Percentiles rank a stretch among this genome's conserved stretches.
phyloP scores from a whole-genome alignment of 2,113 vertebrate genomes.

The Forbesichthys agassizii region DNA sequence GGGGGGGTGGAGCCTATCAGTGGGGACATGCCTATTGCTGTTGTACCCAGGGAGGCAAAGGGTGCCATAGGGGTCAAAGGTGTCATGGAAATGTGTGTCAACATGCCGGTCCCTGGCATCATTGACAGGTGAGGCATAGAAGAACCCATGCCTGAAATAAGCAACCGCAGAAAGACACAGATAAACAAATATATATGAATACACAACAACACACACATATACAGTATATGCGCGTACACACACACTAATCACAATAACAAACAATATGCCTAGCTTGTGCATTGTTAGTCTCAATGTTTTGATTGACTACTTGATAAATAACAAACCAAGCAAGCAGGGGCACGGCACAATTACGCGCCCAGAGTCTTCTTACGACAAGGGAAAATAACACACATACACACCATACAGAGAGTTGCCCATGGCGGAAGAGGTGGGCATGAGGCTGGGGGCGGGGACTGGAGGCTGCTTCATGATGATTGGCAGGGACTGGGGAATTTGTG shows the following conservation, averaged over 20 bases:
- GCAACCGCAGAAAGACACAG: slow-evolving; percentile 1
- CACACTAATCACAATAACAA: not conserved
- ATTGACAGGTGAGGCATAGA: slow-evolving; percentile 86
- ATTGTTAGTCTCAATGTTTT: no score
- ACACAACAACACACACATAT: not conserved
- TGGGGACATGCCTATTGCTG: slow-evolving; percentile 48
- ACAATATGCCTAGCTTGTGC: not conserved
- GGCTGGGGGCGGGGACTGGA: slow-evolving; percentile 78
- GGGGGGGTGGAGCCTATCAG: slow-evolving; percentile 39
- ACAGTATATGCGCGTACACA: not conserved
- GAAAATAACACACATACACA: slow-evolving; percentile 74
- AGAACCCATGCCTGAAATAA: slow-evolving; percentile 83
- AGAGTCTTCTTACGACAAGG: not conserved
- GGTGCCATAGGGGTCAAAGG: slow-evolving; percentile 64
- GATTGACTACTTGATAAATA: not conserved
- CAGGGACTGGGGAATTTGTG: slow-evolving; percentile 82
- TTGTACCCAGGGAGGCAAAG: slow-evolving; percentile 67
- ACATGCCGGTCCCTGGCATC: slow-evolving; percentile 76
- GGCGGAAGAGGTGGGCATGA: slow-evolving; percentile 39
- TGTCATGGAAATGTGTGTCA: slow-evolving; percentile 74
- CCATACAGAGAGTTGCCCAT: slow-evolving; percentile 85
- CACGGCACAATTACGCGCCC: no score
- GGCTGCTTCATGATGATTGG: slow-evolving; percentile 95
- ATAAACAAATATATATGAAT: no score
- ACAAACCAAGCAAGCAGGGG: not conserved